A percentile compares a stretch with the other conserved stretches of the same genome.
Conservation (phyloP, 2,888 invertebrate genomes). For the Helleia helle region DNA sequence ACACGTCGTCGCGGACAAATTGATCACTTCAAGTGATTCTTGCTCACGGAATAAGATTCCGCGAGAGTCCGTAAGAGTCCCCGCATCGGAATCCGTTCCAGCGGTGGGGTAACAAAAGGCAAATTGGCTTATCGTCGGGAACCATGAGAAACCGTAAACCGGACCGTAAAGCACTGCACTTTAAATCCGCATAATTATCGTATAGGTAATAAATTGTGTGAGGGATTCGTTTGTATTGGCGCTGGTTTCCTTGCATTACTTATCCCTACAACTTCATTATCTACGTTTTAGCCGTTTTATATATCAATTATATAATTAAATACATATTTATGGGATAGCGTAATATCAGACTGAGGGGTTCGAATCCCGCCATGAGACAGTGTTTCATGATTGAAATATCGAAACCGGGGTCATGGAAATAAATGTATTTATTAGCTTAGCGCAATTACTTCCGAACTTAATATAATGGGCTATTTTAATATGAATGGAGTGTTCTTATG, state of each 20-base stretch:
- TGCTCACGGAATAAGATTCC: slow-evolving; percentile 47
- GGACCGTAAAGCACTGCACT: slow-evolving; percentile 52
- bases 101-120: slow-evolving; percentile 39
- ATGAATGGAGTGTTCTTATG: too few relatives aligned
- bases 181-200: slow-evolving; percentile 67
- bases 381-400: too few relatives aligned
- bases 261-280: slow-evolving; percentile 35
- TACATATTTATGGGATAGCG: too few relatives aligned
- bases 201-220: slow-evolving; percentile 58
- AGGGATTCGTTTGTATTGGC: slow-evolving; percentile 34
- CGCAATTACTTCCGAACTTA: too few relatives aligned
- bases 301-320: slow-evolving; percentile 1
- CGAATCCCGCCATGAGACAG: too few relatives aligned
- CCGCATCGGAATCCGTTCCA: slow-evolving; percentile 37
- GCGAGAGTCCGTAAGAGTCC: too few relatives aligned
- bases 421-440: too few relatives aligned
- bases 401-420: too few relatives aligned
- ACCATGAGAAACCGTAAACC: slow-evolving; percentile 52
- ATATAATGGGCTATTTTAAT: too few relatives aligned
- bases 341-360: too few relatives aligned
- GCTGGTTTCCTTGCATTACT: slow-evolving; percentile 26
- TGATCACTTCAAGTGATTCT: slow-evolving; percentile 57
- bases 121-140: slow-evolving; percentile 41
- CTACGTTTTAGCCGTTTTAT: slow-evolving; percentile 19
- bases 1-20: slow-evolving; percentile 64